phyloP scores from a whole-genome alignment of 64 coral and sea anemone species.

The Orbicella faveolata region DNA sequence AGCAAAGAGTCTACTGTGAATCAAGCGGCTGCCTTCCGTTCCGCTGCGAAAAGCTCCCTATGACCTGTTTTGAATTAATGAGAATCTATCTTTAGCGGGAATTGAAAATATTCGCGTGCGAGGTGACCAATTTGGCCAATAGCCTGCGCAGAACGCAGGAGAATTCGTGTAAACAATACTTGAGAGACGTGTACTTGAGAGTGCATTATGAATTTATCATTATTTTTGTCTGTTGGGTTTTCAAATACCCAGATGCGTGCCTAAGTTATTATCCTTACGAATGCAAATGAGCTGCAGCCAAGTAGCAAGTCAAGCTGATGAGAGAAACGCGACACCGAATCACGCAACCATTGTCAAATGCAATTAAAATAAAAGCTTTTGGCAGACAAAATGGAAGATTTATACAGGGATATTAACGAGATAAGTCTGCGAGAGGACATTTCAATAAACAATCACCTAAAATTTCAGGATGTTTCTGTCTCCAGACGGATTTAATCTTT shows the following conservation, averaged over 20 bases:
- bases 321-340: not conserved
- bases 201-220: slow-evolving; percentile 44
- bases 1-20: not conserved
- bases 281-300: not conserved
- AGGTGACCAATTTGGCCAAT: slow-evolving; percentile 19
- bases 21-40: not conserved
- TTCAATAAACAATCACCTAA: not conserved
- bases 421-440: not conserved
- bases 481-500: not conserved
- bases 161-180: slow-evolving; percentile 40
- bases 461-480: not conserved
- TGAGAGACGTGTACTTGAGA: not conserved
- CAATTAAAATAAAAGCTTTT: slow-evolving; percentile 1
- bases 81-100: slow-evolving; percentile 8
- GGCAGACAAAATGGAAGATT: not conserved
- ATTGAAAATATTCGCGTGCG: not conserved
- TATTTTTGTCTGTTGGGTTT: not conserved
- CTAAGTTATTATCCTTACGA: not conserved
- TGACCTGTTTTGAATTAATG: slow-evolving; percentile 17
- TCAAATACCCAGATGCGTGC: not conserved
- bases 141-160: not conserved
- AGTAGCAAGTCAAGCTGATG: not conserved
- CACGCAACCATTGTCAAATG: not conserved
- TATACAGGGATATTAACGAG: slow-evolving; percentile 28
- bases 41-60: not conserved